phyloP scores from a whole-genome alignment of 2,113 vertebrate genomes.

The Halcyon malimbica region DNA sequence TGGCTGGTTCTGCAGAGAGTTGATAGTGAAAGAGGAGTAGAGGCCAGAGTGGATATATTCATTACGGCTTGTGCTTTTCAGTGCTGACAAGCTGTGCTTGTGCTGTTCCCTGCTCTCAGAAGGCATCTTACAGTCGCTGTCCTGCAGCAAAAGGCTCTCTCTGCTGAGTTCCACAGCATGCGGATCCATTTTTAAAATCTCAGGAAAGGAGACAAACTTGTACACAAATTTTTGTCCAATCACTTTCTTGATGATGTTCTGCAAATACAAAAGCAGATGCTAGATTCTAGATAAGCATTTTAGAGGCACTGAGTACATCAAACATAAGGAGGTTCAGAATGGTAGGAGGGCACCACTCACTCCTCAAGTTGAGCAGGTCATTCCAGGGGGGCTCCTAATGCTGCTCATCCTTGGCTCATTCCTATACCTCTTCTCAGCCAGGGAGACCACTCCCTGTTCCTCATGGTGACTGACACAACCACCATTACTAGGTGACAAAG shows the following conservation, averaged over 20 bases:
- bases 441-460: not conserved
- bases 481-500: not conserved
- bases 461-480: not conserved
- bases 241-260: slow-evolving; percentile 99
- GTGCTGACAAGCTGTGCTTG: slow-evolving; percentile 80
- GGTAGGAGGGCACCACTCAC: not conserved
- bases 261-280: slow-evolving; percentile 64
- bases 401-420: not conserved
- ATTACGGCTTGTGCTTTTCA: slow-evolving; percentile 84
- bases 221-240: slow-evolving; percentile 98
- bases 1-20: slow-evolving; percentile 86
- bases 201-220: slow-evolving; percentile 96
- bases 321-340: not conserved
- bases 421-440: not conserved
- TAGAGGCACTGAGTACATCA: not conserved
- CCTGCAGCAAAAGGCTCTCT: slow-evolving; percentile 84
- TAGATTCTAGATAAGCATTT: not conserved
- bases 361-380: not conserved
- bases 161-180: slow-evolving; percentile 88
- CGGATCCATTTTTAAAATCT: slow-evolving; percentile 95
- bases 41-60: slow-evolving; percentile 92
- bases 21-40: slow-evolving; percentile 92
- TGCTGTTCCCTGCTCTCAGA: slow-evolving; percentile 79
- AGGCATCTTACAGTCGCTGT: slow-evolving; percentile 80
- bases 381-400: not conserved